Percentiles rank a stretch among this genome's conserved stretches.
phyloP scores from a whole-genome alignment of 2,888 invertebrate species.

The Osmoderma eremita region DNA sequence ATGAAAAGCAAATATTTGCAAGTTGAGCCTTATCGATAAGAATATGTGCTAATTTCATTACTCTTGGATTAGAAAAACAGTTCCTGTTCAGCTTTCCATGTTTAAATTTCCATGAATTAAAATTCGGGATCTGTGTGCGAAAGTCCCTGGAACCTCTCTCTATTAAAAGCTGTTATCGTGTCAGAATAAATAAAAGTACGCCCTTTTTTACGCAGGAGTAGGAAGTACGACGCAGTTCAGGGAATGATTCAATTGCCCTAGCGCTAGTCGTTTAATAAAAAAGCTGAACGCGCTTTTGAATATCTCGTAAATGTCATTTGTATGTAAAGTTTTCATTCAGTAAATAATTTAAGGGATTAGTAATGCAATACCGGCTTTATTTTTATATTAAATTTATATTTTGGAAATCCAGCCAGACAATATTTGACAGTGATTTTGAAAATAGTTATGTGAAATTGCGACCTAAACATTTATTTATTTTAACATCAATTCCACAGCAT shows the following conservation, averaged over 20 bases:
- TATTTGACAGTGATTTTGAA: background rate
- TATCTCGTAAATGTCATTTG: slow-evolving; percentile 4
- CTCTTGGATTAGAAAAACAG: too few relatives aligned
- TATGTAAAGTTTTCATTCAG: slow-evolving; percentile 6
- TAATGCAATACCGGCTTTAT: background rate
- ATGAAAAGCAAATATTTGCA: too few relatives aligned
- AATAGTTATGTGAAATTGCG: background rate
- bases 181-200: slow-evolving; percentile 4
- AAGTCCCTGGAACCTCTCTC: too few relatives aligned
- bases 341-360: background rate
- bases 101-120: background rate
- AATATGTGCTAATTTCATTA: too few relatives aligned
- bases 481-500: too few relatives aligned
- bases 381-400: background rate
- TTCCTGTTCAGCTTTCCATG: too few relatives aligned
- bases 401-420: background rate
- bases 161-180: background rate
- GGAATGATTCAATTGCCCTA: background rate
- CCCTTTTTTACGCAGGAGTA: background rate
- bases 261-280: background rate
- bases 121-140: too few relatives aligned
- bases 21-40: too few relatives aligned
- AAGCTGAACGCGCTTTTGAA: background rate
- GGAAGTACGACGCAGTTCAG: background rate
- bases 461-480: too few relatives aligned